Base-by-base conservation (phyloP, 2,113 vertebrate species). In the Rhadina sibilatrix region DNA sequence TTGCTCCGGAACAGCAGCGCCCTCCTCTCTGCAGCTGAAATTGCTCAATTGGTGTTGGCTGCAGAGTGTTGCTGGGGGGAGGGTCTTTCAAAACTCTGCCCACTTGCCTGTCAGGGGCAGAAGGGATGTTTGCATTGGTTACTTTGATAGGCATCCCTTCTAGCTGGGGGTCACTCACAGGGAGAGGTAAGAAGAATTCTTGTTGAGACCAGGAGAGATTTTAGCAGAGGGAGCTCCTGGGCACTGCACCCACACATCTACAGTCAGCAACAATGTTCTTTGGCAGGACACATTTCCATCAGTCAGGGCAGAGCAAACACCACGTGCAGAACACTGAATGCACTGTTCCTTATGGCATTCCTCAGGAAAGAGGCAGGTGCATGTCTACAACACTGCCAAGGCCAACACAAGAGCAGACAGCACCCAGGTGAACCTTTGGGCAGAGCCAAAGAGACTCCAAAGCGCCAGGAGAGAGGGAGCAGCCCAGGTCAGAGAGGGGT, bases 1-100 rank as follows among this genome's bases (percentile, higher is more conserved):
- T 97, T 65, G 97, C 97, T 93, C 97, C 97, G 0, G 97, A 97
- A 61, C 97, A 97, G 94, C 97, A 97, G 72, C 97, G 97, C 20
- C 97, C 97, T 90, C 97, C 97, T 96, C 97, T 97, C 94, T 97
- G 97, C 72, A 97, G 93, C 90, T 97, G 97, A n/a, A 97, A 97
- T 61, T 97, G 97, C 77, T 97, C 97, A 83, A 97, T 80, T 30
- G 97, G 93, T 49, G 96, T 90, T 77, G 96, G 92, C 76, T 97
- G 97, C 90, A 97, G 94, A 65, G 69, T 83, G 94, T 90, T 97
- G 96, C 84, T 94, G 77, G 97, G 63, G 40, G 97, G 69, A 83
- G 97, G 93, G 52, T 97, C 97, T 93, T 97, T 97, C 92, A 97
- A 87, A 96, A 97, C 97, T 96, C 97, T 96, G 86, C 97, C 97